These are phyloP conservation scores for Ormyrus pomaceus DNA, from an alignment of 2,888 invertebrate species.

Conservation along the genomic window DNA sequence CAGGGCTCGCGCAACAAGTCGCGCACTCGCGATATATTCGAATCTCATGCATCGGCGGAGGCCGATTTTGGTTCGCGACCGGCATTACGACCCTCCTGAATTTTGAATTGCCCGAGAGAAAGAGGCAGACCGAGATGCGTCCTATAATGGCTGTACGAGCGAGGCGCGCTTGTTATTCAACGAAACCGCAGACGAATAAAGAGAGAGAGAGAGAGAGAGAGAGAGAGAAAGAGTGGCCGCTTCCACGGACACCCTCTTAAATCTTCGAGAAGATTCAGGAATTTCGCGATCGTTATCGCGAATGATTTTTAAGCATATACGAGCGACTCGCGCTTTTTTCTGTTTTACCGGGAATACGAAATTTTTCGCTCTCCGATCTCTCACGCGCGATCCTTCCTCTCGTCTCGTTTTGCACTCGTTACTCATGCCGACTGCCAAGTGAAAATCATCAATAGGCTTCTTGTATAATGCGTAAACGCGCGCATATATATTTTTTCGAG, in stretches of 20 bases:
- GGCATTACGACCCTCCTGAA: conserved; percentile 10
- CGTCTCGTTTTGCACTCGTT: conserved; percentile 51
- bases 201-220: neutral
- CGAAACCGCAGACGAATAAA: conserved; percentile 21
- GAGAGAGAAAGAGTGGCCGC: neutral
- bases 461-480: conserved; percentile 14
- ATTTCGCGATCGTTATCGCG: conserved; percentile 54
- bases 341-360: conserved; percentile 46
- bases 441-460: conserved; percentile 44
- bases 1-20: neutral
- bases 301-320: conserved; percentile 41
- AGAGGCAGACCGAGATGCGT: neutral
- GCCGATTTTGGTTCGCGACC: conserved; percentile 26
- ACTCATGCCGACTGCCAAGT: conserved; percentile 35
- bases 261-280: conserved; percentile 37
- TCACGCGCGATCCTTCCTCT: conserved; percentile 55
- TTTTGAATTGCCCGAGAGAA: conserved; percentile 29
- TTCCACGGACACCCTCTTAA: conserved; percentile 28
- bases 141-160: neutral
- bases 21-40: conserved; percentile 12
- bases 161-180: conserved; percentile 44
- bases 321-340: conserved; percentile 7
- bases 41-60: conserved; percentile 29
- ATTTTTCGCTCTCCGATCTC: conserved; percentile 58
- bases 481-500: conserved; percentile 13